These are phyloP conservation scores for Aratinga solstitialis DNA, from an alignment of 2,797 vertebrate genomes.

Conservation along the genomic window DNA sequence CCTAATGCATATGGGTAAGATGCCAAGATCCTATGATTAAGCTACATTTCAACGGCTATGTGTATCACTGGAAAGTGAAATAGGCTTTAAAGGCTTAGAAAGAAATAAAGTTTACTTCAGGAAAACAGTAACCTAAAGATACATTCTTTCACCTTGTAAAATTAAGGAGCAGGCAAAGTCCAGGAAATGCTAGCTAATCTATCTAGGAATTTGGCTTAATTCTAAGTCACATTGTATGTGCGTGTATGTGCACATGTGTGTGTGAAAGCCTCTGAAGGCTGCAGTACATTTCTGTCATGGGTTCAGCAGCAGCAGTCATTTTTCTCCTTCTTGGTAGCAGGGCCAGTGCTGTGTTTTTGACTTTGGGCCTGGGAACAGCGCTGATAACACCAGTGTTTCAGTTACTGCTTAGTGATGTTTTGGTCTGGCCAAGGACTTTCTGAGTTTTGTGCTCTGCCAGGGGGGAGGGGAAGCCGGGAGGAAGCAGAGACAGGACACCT, in stretches of 20 bases:
- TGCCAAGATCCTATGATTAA: background rate
- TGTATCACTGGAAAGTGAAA: background rate
- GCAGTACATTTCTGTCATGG: background rate
- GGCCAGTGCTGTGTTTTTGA: too few relatives aligned
- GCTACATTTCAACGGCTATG: background rate
- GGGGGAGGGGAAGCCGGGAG: too few relatives aligned
- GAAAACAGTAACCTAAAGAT: background rate
- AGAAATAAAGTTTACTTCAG: background rate
- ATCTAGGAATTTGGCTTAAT: background rate
- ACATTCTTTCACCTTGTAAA: background rate
- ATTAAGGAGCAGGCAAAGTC: background rate
- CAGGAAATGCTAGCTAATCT: background rate
- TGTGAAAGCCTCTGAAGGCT: background rate
- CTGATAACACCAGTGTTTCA: too few relatives aligned
- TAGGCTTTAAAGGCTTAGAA: background rate
- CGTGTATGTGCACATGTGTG: too few relatives aligned
- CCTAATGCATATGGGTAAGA: background rate
- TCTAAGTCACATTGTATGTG: background rate
- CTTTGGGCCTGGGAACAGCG: too few relatives aligned
- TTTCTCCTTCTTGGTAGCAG: too few relatives aligned
- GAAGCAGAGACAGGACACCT: too few relatives aligned
- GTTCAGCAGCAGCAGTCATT: too few relatives aligned
- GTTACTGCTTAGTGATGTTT: too few relatives aligned
- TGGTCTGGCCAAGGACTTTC: too few relatives aligned
- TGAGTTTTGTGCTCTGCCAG: too few relatives aligned